Base-by-base conservation (phyloP, 2,888 invertebrate genomes). In the Folsomia candida region DNA sequence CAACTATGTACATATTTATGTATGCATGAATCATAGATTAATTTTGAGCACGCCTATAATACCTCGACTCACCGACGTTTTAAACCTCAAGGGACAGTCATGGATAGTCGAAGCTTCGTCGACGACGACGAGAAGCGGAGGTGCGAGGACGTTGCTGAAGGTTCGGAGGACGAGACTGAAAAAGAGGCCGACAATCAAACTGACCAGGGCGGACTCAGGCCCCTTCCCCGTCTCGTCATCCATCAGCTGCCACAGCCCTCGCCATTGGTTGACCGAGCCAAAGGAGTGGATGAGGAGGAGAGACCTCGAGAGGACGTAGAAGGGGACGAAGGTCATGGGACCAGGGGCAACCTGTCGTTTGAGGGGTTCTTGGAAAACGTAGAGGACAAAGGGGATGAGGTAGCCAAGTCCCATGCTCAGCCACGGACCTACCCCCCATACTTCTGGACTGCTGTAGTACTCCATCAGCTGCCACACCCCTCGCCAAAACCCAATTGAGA, bases 201-300 rank as follows among this genome's bases (percentile, higher is more conserved):
- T 83, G 11, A 89, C 89, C 0, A 89, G 89, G 11, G 88, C 85
- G 72, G 88, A 85, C 72, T 90, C 85, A 76, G 57, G 58, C 6
- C 67, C 71, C 1, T 60, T 37, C 28, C 85, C 85, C 51, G 90
- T 90, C 80, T 90, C 88, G 82, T 88, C 85, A 81, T 93, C 92
- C 80, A 93, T 86, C 63, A 89, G 84, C 79, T 87, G 63, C 93
- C 93, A 94, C 59, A 90, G 88, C 1, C 94, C 94, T 9, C 93
- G 87, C 94, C 94, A 94, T 72, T 91, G 91, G 81, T 91, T 93
- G 58, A 94, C 92, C 83, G 93, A 93, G 74, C 90, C 89, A 80
- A 91, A 87, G 9, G 79, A 76, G 72, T 78, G 78, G 0, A 76
- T 4, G 1, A 77, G 59, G 11, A 77, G 71, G 20, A 78, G 70